phyloP scores from a whole-genome alignment of 2,113 vertebrate species.

The Eolophus roseicapilla region DNA sequence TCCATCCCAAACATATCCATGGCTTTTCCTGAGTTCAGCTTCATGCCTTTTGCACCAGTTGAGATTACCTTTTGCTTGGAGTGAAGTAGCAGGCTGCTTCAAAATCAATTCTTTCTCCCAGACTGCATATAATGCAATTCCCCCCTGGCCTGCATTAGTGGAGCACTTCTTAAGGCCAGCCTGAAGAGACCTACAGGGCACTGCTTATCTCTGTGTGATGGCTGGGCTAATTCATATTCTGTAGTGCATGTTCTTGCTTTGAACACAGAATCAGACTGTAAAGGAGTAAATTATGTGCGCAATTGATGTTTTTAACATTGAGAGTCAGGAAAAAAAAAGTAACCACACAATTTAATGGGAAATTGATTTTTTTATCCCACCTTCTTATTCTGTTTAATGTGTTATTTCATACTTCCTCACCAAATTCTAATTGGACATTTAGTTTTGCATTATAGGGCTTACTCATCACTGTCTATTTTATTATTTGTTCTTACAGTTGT shows the following conservation, averaged over 20 bases:
- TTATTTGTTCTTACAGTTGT: background rate
- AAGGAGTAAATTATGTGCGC: background rate
- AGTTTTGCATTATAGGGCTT: background rate
- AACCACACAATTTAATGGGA: background rate
- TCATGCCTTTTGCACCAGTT: background rate
- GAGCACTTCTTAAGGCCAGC: background rate
- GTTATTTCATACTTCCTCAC: slow-evolving; percentile 18
- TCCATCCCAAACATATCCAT: background rate
- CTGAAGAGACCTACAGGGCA: background rate
- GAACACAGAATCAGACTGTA: background rate
- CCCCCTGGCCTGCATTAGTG: background rate
- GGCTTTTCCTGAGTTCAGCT: background rate
- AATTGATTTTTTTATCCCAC: background rate
- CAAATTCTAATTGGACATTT: background rate
- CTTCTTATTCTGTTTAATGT: background rate
- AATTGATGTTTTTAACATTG: background rate
- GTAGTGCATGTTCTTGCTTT: background rate
- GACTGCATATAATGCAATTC: background rate
- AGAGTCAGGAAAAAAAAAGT: background rate
- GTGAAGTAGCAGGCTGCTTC: background rate
- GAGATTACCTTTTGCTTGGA: background rate
- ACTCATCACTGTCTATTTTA: background rate
- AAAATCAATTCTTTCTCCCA: background rate
- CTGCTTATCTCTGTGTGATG: background rate
- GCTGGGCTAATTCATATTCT: background rate